phyloP scores from a whole-genome alignment of 2,888 invertebrate genomes.

The Metellina segmentata region DNA sequence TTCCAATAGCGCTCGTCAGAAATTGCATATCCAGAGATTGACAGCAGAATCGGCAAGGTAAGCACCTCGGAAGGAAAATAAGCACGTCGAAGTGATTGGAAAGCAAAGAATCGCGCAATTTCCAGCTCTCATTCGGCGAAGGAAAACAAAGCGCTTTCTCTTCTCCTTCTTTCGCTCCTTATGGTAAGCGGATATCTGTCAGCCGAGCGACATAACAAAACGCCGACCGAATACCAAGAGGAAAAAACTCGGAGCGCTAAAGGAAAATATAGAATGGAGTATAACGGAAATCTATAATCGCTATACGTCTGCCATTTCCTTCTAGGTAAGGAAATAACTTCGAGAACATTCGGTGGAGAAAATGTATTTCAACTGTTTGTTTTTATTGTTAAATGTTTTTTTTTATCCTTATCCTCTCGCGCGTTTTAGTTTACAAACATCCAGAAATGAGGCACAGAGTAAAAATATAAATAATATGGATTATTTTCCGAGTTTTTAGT shows the following conservation, averaged over 20 bases:
- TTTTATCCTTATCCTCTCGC: neutral
- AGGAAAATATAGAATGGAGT: constrained; percentile 47
- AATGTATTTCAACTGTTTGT: constrained; percentile 49
- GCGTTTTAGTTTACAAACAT: constrained; percentile 46
- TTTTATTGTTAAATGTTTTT: constrained; percentile 51
- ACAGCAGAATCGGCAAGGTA: constrained; percentile 29
- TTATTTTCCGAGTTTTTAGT: constrained; percentile 62
- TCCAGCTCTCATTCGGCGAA: neutral
- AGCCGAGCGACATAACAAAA: constrained; percentile 61
- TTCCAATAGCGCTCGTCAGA: constrained; percentile 4
- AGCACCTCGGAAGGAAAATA: constrained; percentile 32
- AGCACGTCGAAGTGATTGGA: constrained; percentile 17
- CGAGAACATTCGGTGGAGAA: constrained; percentile 41
- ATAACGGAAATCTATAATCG: constrained; percentile 74
- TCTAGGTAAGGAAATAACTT: constrained; percentile 61
- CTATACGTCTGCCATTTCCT: constrained; percentile 56
- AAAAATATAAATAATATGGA: constrained; percentile 55
- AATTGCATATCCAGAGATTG: constrained; percentile 29
- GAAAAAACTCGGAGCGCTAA: neutral
- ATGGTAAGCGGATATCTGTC: constrained; percentile 65
- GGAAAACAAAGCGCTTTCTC: constrained; percentile 37
- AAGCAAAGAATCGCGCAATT: constrained; percentile 55
- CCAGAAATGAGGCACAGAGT: constrained; percentile 41
- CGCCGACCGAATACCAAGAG: constrained; percentile 15
- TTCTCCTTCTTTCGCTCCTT: constrained; percentile 7